Evolutionary conservation across 2,888 invertebrate species (phyloP), one percentile per base, ranked within the genome.

Genomic region (Halocaridina rubra): DNA sequence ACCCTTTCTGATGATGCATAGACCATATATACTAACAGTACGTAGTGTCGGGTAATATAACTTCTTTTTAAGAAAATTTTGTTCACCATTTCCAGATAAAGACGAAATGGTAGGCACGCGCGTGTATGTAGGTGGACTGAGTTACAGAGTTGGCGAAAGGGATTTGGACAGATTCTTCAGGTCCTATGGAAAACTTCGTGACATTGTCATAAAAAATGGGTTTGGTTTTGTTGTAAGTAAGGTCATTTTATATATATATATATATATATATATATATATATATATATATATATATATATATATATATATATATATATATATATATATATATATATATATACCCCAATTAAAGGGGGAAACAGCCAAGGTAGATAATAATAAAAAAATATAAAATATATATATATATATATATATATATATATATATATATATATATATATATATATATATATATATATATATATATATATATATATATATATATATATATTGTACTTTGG

Each of bases 151-250:
- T 89, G 93, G 97, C 89, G 98, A 98, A 92, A 94, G 96, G 89
- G 98, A 98, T 92, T 93, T 98, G 90, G 98, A 98, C 92, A 95
- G 96, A 90, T 98, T 98, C 92, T 98, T 98, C 93, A 95, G 96
- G 92, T 97, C 97, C 89, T 98, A 97, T 92, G 98, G 98, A 89
- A 94, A 96, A 91, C 96, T 88, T 16, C 81, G 85, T 22, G 88
- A 88, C 59, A 80, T 88, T 24, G 80, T 87, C 30, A 86, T 88
- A 22, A 95, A 96, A 92, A 95, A 95, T 92, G 96, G 95, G 90
- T 96, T 95, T 91, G 95, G 95, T 89, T 96, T 96, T 93, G 95
- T 96, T 91, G 93, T 93, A 89, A 90, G 91, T 89, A 75, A 4
- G 19, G n/a, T 3, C n/a, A 16, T 30, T 30, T 8, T 4, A 8